These are phyloP conservation scores for Bimastos eiseni DNA, from an alignment of 2,888 invertebrate species.

Conservation along the genomic window DNA sequence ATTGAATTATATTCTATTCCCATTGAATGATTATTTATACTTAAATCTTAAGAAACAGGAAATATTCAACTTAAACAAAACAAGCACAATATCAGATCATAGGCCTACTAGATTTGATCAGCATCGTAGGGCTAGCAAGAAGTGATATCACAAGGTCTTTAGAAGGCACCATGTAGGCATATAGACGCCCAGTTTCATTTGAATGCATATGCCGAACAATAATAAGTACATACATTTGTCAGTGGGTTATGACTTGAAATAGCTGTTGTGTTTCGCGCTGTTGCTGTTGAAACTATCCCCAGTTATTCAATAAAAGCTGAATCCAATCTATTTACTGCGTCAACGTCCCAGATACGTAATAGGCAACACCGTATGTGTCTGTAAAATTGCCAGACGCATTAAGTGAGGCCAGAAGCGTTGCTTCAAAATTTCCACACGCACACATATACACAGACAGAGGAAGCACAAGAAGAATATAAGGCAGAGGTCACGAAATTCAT, in stretches of 20 bases:
- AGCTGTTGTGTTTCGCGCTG: not conserved
- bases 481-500: not conserved
- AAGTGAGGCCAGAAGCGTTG: not conserved
- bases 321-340: not conserved
- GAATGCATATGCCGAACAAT: not conserved
- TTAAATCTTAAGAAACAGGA: no score
- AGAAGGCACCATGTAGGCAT: no score
- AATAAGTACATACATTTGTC: not conserved
- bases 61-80: no score
- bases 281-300: not conserved
- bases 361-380: not conserved
- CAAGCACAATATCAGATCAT: no score
- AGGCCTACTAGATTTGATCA: no score
- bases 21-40: no score
- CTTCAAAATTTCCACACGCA: not conserved
- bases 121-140: no score
- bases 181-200: no score
- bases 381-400: not conserved
- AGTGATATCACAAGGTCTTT: no score
- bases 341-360: not conserved
- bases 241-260: not conserved
- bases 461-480: not conserved
- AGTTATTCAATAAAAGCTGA: not conserved
- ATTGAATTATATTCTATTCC: no score
- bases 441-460: not conserved